phyloP scores from a whole-genome alignment of 2,113 vertebrate genomes.

The Pyrgilauda ruficollis region DNA sequence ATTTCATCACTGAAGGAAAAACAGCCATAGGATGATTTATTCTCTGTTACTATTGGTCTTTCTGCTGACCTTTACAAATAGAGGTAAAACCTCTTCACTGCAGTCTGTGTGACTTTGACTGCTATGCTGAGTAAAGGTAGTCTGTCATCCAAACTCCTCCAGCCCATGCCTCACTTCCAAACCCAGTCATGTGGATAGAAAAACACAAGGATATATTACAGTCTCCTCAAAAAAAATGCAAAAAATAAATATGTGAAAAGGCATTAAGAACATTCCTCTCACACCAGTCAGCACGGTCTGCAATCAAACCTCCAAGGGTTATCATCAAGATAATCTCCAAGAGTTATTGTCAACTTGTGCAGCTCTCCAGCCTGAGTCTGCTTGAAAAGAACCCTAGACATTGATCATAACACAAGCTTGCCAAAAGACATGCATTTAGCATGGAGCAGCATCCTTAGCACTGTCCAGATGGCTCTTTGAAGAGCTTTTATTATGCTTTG shows the following conservation, averaged over 20 bases:
- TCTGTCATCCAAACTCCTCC: not conserved
- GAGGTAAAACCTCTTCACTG: not conserved
- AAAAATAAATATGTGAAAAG: not conserved
- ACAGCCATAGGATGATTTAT: not conserved
- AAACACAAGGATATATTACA: not conserved
- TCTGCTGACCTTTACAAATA: slow-evolving; percentile 14
- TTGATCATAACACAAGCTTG: not conserved
- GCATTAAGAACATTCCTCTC: not conserved
- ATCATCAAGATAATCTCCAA: not conserved
- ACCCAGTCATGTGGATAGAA: not conserved
- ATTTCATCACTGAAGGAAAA: slow-evolving; percentile 15
- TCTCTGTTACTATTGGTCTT: not conserved
- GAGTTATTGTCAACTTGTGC: not conserved
- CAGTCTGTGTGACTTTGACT: not conserved
- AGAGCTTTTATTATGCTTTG: slow-evolving; percentile 46
- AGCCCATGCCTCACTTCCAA: not conserved
- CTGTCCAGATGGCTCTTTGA: slow-evolving; percentile 64
- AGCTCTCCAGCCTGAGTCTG: not conserved
- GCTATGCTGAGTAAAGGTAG: not conserved
- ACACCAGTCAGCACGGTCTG: not conserved
- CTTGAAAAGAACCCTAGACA: not conserved
- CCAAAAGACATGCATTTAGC: slow-evolving; percentile 23
- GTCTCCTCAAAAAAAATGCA: not conserved
- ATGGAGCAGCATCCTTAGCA: slow-evolving; percentile 35
- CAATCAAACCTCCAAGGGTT: not conserved